Percentiles rank a stretch among this genome's conserved stretches.
Conservation (phyloP, 2,797 vertebrate genomes). For the Rhodeus uyekii region DNA sequence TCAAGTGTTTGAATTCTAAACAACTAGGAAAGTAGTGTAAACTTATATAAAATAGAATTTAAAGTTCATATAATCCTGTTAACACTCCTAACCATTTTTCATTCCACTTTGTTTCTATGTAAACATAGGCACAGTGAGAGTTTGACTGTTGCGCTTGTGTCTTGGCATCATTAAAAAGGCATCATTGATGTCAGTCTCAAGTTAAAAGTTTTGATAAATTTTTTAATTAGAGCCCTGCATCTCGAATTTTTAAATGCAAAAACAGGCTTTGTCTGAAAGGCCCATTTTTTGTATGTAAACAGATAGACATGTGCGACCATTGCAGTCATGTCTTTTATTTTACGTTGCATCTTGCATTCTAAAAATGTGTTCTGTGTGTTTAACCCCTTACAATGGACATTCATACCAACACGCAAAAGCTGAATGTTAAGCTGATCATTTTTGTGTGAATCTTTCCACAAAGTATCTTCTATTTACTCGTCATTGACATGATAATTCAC, state of each 20-base stretch:
- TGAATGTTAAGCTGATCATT: background rate
- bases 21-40: background rate
- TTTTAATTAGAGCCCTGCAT: no score
- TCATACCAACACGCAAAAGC: background rate
- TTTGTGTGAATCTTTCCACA: background rate
- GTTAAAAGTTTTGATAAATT: no score
- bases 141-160: background rate
- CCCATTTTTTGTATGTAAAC: background rate
- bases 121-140: background rate
- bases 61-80: background rate
- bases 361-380: background rate
- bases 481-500: background rate
- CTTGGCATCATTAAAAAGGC: no score
- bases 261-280: background rate
- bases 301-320: background rate
- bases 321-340: background rate
- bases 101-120: background rate
- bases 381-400: background rate
- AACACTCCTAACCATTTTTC: background rate
- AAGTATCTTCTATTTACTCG: background rate
- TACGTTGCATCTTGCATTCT: background rate
- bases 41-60: background rate
- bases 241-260: background rate
- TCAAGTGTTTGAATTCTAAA: background rate
- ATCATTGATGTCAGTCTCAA: no score